Evolutionary conservation across 2,113 vertebrate species (phyloP), one percentile per base, ranked within the genome.

Genomic region (Pagrus major): DNA sequence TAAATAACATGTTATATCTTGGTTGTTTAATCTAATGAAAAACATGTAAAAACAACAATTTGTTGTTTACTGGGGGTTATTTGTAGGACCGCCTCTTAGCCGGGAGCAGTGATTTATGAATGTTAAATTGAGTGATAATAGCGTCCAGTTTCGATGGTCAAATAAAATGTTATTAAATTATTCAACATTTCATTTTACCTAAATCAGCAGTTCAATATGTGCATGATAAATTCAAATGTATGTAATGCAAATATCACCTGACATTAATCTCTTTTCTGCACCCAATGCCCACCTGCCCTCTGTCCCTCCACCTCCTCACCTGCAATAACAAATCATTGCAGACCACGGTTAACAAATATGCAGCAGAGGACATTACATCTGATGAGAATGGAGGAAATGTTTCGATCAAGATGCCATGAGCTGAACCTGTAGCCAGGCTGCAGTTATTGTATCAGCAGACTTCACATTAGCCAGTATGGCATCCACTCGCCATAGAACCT

Each of bases 401-500:
- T 73, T 35, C 2, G 14, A 31, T 68, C 21, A 23, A 42, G 81
- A 74, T 63, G 56, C 5, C 49, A 23, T 0, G 1, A 66, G 27
- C 23, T 20, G 5, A 81, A 79, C 56, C 59, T 71, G 58, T 18
- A 64, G 41, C 51, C 56, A 47, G 23, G 31, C 54, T 68, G 83
- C 71, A 51, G 29, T 77, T 80, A 72, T 74, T 68, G 33, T 60
- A 52, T 81, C 74, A 42, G 29, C 56, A 72, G 78, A 78, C 61
- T 69, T 25, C 71, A 65, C 76, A 68, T 86, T 67, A 77, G 66
- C 49, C 71, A 35, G 64, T 77, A 42, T 58, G 76, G 76, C 65
- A 67, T 79, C 81, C 76, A 71, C 75, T 71, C 78, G 78, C 67
- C 61, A 55, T 69, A 77, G 59, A 67, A 37, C 58, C 73, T 63